These are phyloP conservation scores for Paraescarpia echinospica DNA, from an alignment of 1,140 invertebrate species.

Conservation along the genomic window DNA sequence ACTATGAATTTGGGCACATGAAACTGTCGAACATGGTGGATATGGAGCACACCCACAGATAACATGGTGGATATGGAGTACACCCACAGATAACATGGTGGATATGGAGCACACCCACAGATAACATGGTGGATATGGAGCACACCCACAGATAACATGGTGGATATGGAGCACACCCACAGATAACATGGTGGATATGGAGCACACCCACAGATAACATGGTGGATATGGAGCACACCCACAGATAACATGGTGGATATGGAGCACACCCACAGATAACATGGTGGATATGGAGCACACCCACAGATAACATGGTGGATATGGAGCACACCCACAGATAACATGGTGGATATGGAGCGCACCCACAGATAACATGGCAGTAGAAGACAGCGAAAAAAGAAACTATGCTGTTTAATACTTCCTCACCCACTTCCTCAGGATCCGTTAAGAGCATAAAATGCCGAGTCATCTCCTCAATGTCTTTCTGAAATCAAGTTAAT, in stretches of 20 bases:
- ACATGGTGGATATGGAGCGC: background rate
- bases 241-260: background rate
- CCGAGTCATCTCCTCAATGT: background rate
- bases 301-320: background rate
- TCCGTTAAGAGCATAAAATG: constrained; percentile 9
- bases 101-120: background rate
- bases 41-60: background rate
- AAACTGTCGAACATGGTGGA: background rate
- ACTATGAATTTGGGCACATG: background rate
- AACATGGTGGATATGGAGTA: background rate
- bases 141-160: background rate
- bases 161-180: background rate
- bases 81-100: background rate
- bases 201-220: background rate
- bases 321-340: background rate
- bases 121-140: background rate
- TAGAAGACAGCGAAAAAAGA: too few relatives aligned
- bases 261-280: background rate
- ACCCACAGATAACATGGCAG: background rate
- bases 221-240: background rate
- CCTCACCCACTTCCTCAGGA: background rate
- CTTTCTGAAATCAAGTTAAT: background rate
- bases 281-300: background rate
- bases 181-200: background rate
- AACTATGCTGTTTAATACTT: background rate